Conservation (phyloP, 2,113 vertebrate genomes). For the Isurus oxyrinchus region DNA sequence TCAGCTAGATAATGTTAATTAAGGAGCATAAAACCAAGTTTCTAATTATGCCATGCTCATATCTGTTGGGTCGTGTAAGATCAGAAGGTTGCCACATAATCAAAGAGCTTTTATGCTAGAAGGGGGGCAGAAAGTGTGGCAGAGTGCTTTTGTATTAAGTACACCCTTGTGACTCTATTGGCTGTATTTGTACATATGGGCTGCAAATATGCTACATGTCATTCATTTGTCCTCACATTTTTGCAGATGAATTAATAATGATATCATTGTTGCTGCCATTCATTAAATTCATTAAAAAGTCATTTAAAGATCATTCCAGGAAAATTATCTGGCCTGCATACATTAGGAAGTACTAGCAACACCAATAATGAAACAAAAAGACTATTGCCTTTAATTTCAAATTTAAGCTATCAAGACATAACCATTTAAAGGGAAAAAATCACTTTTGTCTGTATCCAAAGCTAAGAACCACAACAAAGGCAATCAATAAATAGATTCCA, state of each 20-base stretch:
- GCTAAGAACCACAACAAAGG: not conserved
- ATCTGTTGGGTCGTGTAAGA: not conserved
- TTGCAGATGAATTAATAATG: conserved; percentile 10
- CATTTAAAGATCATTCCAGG: not conserved
- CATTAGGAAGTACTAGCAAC: not conserved
- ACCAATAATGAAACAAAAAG: not conserved
- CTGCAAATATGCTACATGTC: not conserved
- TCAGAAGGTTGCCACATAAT: not conserved
- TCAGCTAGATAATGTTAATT: not conserved
- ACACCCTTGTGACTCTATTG: not conserved
- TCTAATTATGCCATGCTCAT: not conserved
- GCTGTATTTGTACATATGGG: not conserved
- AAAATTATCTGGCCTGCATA: not conserved
- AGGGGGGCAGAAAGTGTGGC: not conserved
- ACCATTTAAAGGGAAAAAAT: not conserved
- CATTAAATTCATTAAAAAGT: conserved; percentile 32
- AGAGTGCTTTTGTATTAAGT: not conserved
- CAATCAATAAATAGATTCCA: conserved; percentile 10
- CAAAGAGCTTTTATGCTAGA: not conserved
- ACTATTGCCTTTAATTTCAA: not conserved
- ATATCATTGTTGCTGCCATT: not conserved
- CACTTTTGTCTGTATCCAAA: not conserved
- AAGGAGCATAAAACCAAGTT: not conserved
- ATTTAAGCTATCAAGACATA: no score
- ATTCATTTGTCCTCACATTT: not conserved